A percentile compares a stretch with the other conserved stretches of the same genome.
These are phyloP conservation scores for Ichneumon xanthorius DNA, from an alignment of 2,888 invertebrate genomes.

Conservation along the genomic window DNA sequence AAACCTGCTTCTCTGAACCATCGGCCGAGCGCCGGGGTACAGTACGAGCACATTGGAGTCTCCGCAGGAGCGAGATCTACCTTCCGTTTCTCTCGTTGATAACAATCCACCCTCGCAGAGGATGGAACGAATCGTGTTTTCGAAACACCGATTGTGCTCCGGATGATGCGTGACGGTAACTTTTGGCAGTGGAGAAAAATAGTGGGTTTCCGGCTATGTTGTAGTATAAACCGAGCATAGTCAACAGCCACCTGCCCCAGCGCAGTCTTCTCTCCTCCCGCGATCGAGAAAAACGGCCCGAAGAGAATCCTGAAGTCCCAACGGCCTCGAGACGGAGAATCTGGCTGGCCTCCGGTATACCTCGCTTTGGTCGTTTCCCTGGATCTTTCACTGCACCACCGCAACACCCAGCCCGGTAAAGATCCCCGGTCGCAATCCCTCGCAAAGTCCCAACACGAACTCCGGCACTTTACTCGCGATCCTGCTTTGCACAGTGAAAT, in stretches of 20 bases:
- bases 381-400: neutral
- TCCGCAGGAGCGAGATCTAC: slow-evolving; percentile 47
- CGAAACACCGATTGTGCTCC: slow-evolving; percentile 77
- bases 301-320: slow-evolving; percentile 68
- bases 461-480: neutral
- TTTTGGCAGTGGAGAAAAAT: slow-evolving; percentile 50
- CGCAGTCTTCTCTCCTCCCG: neutral
- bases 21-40: slow-evolving; percentile 16
- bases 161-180: slow-evolving; percentile 68
- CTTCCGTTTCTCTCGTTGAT: slow-evolving; percentile 74
- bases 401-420: neutral
- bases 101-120: slow-evolving; percentile 72
- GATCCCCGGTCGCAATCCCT: neutral
- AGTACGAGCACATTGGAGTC: slow-evolving; percentile 24
- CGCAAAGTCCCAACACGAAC: neutral
- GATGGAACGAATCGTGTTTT: slow-evolving; percentile 83
- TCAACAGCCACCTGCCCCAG: slow-evolving; percentile 59
- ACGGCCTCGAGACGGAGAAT: slow-evolving; percentile 57
- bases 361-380: neutral
- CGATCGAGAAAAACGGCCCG: slow-evolving; percentile 53
- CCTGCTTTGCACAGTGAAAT: too few species aligned
- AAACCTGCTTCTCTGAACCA: slow-evolving; percentile 36
- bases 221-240: slow-evolving; percentile 8
- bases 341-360: neutral
- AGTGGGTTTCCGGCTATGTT: neutral